phyloP scores from a whole-genome alignment of 2,888 invertebrate species.

The Heteropelma amictum region DNA sequence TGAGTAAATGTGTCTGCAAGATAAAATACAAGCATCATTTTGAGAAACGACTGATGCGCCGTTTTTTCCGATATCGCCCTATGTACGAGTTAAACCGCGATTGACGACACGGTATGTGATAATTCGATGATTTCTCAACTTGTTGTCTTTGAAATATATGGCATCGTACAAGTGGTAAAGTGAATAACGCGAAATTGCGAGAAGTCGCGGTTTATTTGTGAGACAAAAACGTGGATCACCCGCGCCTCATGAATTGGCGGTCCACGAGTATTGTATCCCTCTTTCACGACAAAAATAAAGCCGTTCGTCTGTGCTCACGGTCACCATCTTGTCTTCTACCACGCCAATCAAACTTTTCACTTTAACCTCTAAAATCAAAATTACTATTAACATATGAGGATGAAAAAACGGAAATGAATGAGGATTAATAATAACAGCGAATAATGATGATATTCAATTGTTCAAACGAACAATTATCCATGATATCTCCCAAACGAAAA shows the following conservation, averaged over 20 bases:
- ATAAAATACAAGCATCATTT: neutral
- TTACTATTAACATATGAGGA: conserved; percentile 25
- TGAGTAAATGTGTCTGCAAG: neutral
- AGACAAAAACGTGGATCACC: neutral
- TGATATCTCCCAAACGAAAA: neutral
- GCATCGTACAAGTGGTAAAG: neutral
- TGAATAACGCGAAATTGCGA: neutral
- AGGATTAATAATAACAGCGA: too few relatives aligned
- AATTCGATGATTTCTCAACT: conserved; percentile 13
- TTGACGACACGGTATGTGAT: conserved; percentile 55
- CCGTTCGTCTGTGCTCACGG: conserved; percentile 74
- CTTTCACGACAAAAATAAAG: conserved; percentile 65
- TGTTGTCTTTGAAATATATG: neutral
- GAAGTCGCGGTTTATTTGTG: neutral
- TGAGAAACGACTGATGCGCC: conserved; percentile 58
- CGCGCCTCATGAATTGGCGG: conserved; percentile 28
- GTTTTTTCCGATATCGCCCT: conserved; percentile 57
- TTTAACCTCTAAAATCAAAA: conserved; percentile 66
- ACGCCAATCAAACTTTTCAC: conserved; percentile 72
- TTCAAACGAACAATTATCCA: conserved; percentile 5
- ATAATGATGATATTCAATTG: conserved; percentile 3
- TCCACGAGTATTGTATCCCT: conserved; percentile 55
- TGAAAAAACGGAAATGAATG: too few relatives aligned
- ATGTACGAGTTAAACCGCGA: conserved; percentile 58
- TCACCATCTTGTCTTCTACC: conserved; percentile 73